A percentile compares a stretch with the other conserved stretches of the same genome.
These are phyloP conservation scores for Zoanthus gigantus DNA, from an alignment of 92 coral and sea anemone genomes.

Conservation along the genomic window DNA sequence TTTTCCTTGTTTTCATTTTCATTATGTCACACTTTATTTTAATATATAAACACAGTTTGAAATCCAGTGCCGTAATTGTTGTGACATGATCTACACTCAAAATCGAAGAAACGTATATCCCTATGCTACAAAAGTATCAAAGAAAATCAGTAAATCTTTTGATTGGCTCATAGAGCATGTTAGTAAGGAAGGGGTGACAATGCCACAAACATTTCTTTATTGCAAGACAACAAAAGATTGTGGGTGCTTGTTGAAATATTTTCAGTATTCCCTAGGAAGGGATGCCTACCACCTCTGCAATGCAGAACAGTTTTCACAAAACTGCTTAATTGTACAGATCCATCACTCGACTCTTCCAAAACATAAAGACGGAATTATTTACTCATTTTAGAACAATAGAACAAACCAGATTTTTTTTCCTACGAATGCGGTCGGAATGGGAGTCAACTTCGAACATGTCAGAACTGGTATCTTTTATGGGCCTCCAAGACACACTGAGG, in stretches of 20 bases:
- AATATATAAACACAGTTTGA: too few species aligned
- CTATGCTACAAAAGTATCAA: slow-evolving; percentile 1
- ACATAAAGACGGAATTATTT: slow-evolving; percentile 34
- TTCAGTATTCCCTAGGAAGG: slow-evolving; percentile 40
- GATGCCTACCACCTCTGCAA: slow-evolving; percentile 13
- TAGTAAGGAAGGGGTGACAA: slow-evolving; percentile 33
- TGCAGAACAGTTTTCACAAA: slow-evolving; percentile 25
- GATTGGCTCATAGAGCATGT: slow-evolving; percentile 40
- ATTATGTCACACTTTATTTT: too few species aligned
- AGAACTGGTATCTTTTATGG: slow-evolving; percentile 39
- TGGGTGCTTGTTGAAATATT: slow-evolving; percentile 28
- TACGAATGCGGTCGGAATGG: slow-evolving; percentile 74
- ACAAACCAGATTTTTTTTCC: slow-evolving; percentile 72
- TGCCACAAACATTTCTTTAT: slow-evolving; percentile 47
- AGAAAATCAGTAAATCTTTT: slow-evolving; percentile 19
- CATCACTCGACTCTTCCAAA: slow-evolving; percentile 36
- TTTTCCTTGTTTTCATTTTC: too few species aligned
- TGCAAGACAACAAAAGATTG: slow-evolving; percentile 44
- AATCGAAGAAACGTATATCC: slow-evolving; percentile 50
- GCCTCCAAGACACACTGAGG: slow-evolving; percentile 48
- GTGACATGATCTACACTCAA: slow-evolving; percentile 30
- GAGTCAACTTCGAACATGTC: slow-evolving; percentile 40
- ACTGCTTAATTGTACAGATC: slow-evolving; percentile 53
- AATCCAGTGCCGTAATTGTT: too few species aligned
- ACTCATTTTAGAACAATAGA: slow-evolving; percentile 40